Evolutionary conservation across 2,888 invertebrate genomes (phyloP).

Genomic region (Pteria penguin): DNA sequence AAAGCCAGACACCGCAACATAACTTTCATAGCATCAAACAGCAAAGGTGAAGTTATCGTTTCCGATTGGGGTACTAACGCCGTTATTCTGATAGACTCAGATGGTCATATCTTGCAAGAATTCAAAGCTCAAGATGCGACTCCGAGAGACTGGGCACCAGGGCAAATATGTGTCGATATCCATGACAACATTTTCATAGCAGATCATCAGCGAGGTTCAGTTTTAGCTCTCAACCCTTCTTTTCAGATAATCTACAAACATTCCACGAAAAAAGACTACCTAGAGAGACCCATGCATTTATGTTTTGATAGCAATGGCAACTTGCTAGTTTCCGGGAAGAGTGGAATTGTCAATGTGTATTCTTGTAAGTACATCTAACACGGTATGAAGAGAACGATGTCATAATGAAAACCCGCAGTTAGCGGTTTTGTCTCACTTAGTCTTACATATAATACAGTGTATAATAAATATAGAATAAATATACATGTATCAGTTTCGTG

Average conservation of each 20-base stretch:
- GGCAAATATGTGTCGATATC: slow-evolving; percentile 54
- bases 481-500: too few species aligned
- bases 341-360: slow-evolving; percentile 54
- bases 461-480: too few species aligned
- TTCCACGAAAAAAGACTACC: slow-evolving; percentile 45
- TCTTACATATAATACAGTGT: too few species aligned
- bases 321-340: slow-evolving; percentile 52
- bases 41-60: slow-evolving; percentile 53
- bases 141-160: slow-evolving; percentile 53
- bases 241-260: slow-evolving; percentile 53
- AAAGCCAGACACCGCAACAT: slow-evolving; percentile 47
- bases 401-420: too few species aligned
- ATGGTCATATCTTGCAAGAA: slow-evolving; percentile 46
- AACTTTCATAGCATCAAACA: slow-evolving; percentile 47
- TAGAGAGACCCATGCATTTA: slow-evolving; percentile 54
- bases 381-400: too few species aligned
- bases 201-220: slow-evolving; percentile 50
- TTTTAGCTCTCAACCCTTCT: slow-evolving; percentile 50
- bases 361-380: slow-evolving; percentile 44
- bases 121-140: slow-evolving; percentile 44
- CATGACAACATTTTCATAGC: slow-evolving; percentile 58
- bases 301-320: slow-evolving; percentile 49
- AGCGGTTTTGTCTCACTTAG: too few species aligned
- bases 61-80: slow-evolving; percentile 57
- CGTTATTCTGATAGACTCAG: slow-evolving; percentile 49